A percentile compares a stretch with the other conserved stretches of the same genome.
Conservation (phyloP, 2,888 invertebrate genomes). For the Agrenia bidenticulata region DNA sequence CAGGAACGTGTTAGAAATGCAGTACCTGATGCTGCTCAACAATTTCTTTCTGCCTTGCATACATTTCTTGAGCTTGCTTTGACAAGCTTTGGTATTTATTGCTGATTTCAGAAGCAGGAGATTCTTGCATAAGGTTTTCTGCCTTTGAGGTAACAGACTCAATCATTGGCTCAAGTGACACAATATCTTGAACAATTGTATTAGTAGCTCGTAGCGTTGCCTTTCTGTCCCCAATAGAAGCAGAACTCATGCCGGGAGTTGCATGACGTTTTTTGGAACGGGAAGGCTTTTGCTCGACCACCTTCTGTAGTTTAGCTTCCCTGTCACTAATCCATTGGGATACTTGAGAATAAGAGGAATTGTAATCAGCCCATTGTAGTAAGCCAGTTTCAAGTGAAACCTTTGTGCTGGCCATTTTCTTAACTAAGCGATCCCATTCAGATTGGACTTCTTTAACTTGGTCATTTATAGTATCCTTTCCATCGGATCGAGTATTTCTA, state of each 20-base stretch:
- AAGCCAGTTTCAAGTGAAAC: slow-evolving; percentile 85
- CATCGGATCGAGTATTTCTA: slow-evolving; percentile 83
- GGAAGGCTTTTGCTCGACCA: slow-evolving; percentile 69
- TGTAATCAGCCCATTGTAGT: slow-evolving; percentile 94
- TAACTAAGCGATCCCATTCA: slow-evolving; percentile 88
- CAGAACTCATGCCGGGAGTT: slow-evolving; percentile 70
- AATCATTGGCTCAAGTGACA: slow-evolving; percentile 95
- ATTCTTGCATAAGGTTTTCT: slow-evolving; percentile 82
- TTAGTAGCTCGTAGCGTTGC: slow-evolving; percentile 86
- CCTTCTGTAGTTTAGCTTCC: slow-evolving; percentile 87
- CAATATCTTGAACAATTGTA: slow-evolving; percentile 93
- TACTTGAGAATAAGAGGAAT: slow-evolving; percentile 85
- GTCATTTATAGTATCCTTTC: slow-evolving; percentile 79
- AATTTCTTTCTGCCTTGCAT: slow-evolving; percentile 83
- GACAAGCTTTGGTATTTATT: slow-evolving; percentile 85
- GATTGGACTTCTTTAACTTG: slow-evolving; percentile 86
- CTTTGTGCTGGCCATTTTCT: slow-evolving; percentile 87
- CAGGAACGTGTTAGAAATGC: neutral
- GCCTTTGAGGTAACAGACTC: slow-evolving; percentile 89
- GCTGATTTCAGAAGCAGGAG: slow-evolving; percentile 87
- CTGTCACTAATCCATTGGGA: slow-evolving; percentile 93
- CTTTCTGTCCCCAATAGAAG: slow-evolving; percentile 81
- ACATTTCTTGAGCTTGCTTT: slow-evolving; percentile 85
- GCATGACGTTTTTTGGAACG: slow-evolving; percentile 63
- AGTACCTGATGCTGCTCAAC: slow-evolving; percentile 72